These are phyloP conservation scores for Neuroscelio doddi DNA, from an alignment of 2,888 invertebrate genomes.

Conservation along the genomic window DNA sequence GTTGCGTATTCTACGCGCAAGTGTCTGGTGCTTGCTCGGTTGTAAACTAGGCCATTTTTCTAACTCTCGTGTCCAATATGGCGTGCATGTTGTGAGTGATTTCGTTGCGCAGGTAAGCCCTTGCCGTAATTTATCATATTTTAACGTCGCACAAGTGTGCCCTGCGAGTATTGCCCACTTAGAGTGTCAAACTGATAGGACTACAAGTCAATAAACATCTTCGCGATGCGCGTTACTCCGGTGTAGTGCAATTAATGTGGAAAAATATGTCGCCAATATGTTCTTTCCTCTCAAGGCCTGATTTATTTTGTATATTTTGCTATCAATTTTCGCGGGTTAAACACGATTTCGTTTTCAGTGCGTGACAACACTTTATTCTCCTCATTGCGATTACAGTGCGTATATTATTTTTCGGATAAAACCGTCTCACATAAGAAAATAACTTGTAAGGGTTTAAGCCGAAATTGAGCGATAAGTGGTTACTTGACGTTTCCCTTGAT, in stretches of 20 bases:
- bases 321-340: neutral
- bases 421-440: neutral
- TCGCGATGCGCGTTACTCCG: neutral
- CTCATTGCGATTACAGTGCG: neutral
- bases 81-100: slow-evolving; percentile 15
- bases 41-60: slow-evolving; percentile 17
- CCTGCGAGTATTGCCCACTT: neutral
- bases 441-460: neutral
- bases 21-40: slow-evolving; percentile 5
- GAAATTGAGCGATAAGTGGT: neutral
- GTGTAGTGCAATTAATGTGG: neutral
- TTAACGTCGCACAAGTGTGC: neutral
- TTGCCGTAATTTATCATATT: neutral
- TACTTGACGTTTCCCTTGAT: slow-evolving; percentile 1
- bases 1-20: no score
- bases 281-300: neutral
- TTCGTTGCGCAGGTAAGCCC: slow-evolving; percentile 10
- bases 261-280: slow-evolving; percentile 8
- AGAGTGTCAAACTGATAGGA: neutral
- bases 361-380: neutral
- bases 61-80: slow-evolving; percentile 11
- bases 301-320: neutral
- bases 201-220: neutral
- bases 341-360: neutral
- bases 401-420: neutral